phyloP scores from a whole-genome alignment of 2,113 vertebrate species.

The Sylvia atricapilla region DNA sequence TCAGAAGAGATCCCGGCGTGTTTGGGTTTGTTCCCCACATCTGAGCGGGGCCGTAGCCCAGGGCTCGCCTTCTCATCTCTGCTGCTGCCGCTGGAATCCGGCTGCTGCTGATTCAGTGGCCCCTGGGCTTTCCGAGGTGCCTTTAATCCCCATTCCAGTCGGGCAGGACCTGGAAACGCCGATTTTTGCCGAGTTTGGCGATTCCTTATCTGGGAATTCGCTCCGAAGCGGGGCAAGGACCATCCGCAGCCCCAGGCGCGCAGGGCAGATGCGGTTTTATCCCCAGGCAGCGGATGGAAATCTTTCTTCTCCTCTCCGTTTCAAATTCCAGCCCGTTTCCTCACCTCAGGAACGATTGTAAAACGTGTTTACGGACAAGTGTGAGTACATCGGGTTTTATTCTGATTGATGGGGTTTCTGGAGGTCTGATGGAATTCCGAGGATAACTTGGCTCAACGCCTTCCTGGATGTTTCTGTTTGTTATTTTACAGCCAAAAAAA shows the following conservation, averaged over 20 bases:
- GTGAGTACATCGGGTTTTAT: not conserved
- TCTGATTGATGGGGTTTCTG: accelerated
- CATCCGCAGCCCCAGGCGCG: not conserved
- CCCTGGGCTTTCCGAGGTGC: not conserved
- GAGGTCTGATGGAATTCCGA: not conserved
- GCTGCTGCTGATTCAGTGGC: constrained; percentile 7
- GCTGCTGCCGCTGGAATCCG: not conserved
- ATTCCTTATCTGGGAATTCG: not conserved
- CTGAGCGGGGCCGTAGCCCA: constrained; percentile 29
- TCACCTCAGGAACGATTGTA: not conserved
- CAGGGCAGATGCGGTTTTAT: not conserved
- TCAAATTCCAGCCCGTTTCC: not conserved
- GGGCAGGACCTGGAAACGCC: not conserved
- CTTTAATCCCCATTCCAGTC: not conserved
- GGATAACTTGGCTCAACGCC: not conserved
- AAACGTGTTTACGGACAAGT: not conserved
- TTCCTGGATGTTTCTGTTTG: not conserved
- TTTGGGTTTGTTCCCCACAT: constrained; percentile 37
- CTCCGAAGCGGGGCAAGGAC: not conserved
- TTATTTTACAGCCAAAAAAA: not conserved
- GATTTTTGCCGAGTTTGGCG: not conserved
- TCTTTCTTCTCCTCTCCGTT: not conserved
- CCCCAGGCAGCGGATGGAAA: not conserved
- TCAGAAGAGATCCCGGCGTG: not conserved
- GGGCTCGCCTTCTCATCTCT: not conserved